These are phyloP conservation scores for Blomia tropicalis DNA, from an alignment of 2,888 invertebrate genomes.

Conservation along the genomic window DNA sequence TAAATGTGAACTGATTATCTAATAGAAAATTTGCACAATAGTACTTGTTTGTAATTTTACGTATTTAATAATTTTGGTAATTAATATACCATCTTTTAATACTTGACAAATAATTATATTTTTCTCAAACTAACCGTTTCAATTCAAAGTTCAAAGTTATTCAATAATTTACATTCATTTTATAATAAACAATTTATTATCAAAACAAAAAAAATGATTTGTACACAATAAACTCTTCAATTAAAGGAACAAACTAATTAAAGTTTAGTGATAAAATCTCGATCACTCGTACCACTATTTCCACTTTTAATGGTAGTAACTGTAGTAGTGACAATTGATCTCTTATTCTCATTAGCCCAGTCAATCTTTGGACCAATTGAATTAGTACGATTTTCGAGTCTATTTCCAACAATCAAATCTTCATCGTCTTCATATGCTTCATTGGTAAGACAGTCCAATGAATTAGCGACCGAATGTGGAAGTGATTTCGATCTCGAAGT, in stretches of 20 bases:
- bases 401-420: neutral
- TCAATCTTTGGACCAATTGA: neutral
- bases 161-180: neutral
- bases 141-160: neutral
- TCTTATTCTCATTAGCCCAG: neutral
- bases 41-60: too few species aligned
- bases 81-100: too few species aligned
- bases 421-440: constrained; percentile 16
- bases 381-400: neutral
- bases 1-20: too few species aligned
- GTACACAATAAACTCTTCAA: too few species aligned
- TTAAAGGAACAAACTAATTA: neutral
- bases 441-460: constrained; percentile 12
- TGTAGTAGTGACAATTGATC: neutral
- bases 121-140: neutral
- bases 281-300: neutral
- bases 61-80: too few species aligned
- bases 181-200: neutral
- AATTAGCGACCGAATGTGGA: constrained; percentile 9
- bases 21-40: too few species aligned
- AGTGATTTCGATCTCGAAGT: neutral
- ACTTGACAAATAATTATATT: neutral
- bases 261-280: constrained; percentile 15
- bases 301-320: neutral
- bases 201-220: neutral